Percentiles rank a stretch among this genome's conserved stretches.
phyloP scores from a whole-genome alignment of 2,113 vertebrate genomes.

The Probosciger aterrimus region DNA sequence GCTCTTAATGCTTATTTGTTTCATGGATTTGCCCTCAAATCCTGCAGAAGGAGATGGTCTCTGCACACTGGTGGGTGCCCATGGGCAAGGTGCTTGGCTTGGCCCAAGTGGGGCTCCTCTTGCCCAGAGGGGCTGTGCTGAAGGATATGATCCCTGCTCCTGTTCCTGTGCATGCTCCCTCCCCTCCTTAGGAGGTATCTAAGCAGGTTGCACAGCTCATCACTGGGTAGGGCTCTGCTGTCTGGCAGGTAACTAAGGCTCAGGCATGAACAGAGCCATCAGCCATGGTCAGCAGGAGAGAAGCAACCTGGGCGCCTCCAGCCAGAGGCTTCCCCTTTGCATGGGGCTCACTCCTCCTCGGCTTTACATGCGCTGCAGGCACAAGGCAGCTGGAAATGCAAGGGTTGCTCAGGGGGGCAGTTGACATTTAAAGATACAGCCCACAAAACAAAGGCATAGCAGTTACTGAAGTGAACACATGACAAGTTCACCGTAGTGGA shows the following conservation, averaged over 20 bases:
- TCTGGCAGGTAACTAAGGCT: not conserved
- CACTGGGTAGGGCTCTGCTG: not conserved
- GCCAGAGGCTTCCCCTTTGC: not conserved
- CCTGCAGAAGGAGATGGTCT: not conserved
- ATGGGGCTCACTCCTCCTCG: fast-evolving
- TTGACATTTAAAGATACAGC: not conserved
- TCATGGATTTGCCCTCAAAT: not conserved
- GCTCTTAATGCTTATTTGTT: not conserved
- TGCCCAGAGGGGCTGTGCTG: too few relatives aligned
- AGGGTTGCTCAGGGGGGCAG: not conserved
- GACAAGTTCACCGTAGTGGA: fast-evolving
- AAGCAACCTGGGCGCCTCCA: fast-evolving
- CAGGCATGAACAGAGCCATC: not conserved
- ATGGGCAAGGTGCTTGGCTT: not conserved
- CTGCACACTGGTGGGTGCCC: fast-evolving
- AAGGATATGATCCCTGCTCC: not conserved
- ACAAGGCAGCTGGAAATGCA: not conserved
- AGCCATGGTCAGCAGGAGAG: not conserved
- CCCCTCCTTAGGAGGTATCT: fast-evolving
- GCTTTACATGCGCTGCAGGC: not conserved
- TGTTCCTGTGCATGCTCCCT: not conserved
- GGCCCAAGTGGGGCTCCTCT: too few relatives aligned
- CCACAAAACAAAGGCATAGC: not conserved
- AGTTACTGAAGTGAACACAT: not conserved
- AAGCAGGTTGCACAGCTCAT: not conserved